A percentile compares a stretch with the other conserved stretches of the same genome.
These are phyloP conservation scores for Tupiocoris notatus DNA, from an alignment of 2,888 invertebrate species.

Conservation along the genomic window DNA sequence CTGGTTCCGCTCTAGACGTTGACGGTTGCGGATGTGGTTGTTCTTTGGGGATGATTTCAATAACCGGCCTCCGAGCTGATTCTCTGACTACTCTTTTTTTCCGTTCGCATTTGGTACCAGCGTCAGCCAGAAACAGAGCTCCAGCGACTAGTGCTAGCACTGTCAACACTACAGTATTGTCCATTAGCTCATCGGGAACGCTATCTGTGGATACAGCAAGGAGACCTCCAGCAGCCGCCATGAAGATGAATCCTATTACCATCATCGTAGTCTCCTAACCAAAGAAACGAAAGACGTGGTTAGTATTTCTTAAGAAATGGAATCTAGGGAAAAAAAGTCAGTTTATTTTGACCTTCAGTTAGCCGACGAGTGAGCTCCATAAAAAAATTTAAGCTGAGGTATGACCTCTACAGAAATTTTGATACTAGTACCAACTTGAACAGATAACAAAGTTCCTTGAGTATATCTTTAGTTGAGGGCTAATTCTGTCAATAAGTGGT, in stretches of 20 bases:
- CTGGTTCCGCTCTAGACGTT: slow-evolving; percentile 8
- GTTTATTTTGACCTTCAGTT: no score
- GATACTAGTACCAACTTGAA: no score
- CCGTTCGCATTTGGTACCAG: slow-evolving; percentile 52
- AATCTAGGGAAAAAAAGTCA: no score
- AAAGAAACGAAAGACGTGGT: no score
- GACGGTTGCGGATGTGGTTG: slow-evolving; percentile 27
- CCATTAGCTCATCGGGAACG: slow-evolving; percentile 65
- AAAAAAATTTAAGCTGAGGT: no score
- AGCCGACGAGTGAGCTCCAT: no score
- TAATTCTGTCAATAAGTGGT: no score
- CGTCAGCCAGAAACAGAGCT: slow-evolving; percentile 66
- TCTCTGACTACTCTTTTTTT: slow-evolving; percentile 38
- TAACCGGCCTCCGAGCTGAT: slow-evolving; percentile 31
- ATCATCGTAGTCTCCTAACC: slow-evolving; percentile 66
- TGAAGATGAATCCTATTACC: slow-evolving; percentile 69
- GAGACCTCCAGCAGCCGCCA: slow-evolving; percentile 66
- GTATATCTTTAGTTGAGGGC: no score
- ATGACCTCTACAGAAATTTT: no score
- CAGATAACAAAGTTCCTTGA: no score
- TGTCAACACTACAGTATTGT: slow-evolving; percentile 71
- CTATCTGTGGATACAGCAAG: slow-evolving; percentile 70
- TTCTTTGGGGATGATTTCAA: slow-evolving; percentile 42
- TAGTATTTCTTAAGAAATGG: no score
- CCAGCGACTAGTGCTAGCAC: slow-evolving; percentile 66